Evolutionary conservation across 2,888 invertebrate species (phyloP).

Genomic region (Electrophaes corylata): DNA sequence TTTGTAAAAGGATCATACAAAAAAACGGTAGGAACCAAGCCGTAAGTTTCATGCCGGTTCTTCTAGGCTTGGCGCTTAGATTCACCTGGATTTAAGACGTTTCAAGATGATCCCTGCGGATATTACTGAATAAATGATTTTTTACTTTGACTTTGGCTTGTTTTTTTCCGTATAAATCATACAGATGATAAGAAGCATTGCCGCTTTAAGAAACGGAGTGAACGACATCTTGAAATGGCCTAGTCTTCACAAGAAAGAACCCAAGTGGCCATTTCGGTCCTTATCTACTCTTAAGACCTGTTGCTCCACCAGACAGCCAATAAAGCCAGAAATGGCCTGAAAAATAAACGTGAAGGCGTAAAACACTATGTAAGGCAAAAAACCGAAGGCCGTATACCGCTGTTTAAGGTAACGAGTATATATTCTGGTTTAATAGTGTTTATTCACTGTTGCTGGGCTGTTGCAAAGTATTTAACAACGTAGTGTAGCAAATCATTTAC

Average conservation of each 20-base stretch:
- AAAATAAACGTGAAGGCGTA: slow-evolving; percentile 9
- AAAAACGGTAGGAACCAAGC: too few species aligned
- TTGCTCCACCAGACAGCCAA: slow-evolving; percentile 17
- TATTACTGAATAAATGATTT: too few species aligned
- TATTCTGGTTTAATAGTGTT: not conserved
- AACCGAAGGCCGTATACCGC: not conserved
- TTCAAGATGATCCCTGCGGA: too few species aligned
- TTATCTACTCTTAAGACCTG: slow-evolving; percentile 28
- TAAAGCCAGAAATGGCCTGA: slow-evolving; percentile 1
- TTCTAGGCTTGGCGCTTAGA: too few species aligned
- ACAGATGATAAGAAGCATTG: not conserved
- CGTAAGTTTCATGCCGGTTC: too few species aligned
- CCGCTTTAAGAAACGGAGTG: not conserved
- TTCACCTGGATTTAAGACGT: too few species aligned
- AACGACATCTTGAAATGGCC: slow-evolving; percentile 8
- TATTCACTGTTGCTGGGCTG: not conserved
- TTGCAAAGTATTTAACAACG: too few species aligned
- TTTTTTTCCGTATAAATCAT: too few species aligned
- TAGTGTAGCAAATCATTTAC: too few species aligned
- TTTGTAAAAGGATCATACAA: too few species aligned
- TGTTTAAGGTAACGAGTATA: not conserved
- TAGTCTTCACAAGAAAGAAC: not conserved
- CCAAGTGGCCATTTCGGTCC: not conserved
- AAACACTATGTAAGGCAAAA: slow-evolving; percentile 18
- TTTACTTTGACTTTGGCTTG: too few species aligned